A percentile compares a stretch with the other conserved stretches of the same genome.
phyloP scores from a whole-genome alignment of 2,113 vertebrate genomes.

The Ammodramus savannarum region DNA sequence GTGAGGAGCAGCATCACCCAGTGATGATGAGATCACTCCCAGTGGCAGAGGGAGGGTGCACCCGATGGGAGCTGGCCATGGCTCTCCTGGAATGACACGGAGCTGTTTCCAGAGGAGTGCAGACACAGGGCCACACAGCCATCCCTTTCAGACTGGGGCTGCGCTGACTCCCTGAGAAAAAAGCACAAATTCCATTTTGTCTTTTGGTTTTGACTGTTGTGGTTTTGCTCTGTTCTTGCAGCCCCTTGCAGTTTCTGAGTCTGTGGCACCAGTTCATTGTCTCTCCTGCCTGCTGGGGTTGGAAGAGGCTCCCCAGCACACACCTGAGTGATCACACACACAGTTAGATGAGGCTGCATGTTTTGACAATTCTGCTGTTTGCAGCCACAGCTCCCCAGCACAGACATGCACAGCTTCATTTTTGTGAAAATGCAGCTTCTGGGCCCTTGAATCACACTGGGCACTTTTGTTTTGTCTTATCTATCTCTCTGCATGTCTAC shows the following conservation, averaged over 20 bases:
- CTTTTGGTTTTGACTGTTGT: background rate
- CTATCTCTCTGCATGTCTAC: background rate
- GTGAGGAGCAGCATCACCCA: background rate
- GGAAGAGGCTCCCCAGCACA: background rate
- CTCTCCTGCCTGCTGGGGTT: background rate
- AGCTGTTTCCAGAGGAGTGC: background rate
- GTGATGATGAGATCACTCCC: background rate
- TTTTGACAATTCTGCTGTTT: background rate
- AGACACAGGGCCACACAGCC: background rate
- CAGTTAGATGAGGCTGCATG: fast-evolving
- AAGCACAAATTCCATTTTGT: background rate
- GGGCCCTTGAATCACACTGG: background rate
- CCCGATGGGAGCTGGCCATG: background rate
- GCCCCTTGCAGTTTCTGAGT: background rate
- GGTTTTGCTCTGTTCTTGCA: background rate
- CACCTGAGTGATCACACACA: background rate
- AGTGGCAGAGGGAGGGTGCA: background rate
- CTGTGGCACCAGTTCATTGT: background rate
- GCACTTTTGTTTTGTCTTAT: background rate
- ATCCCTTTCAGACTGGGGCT: background rate
- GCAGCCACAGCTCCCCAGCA: background rate
- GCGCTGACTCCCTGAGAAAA: background rate
- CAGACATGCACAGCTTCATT: background rate
- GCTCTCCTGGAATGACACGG: background rate
- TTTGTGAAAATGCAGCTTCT: background rate